Base-by-base conservation (phyloP, 2,888 invertebrate genomes). In the Noctua comes region DNA sequence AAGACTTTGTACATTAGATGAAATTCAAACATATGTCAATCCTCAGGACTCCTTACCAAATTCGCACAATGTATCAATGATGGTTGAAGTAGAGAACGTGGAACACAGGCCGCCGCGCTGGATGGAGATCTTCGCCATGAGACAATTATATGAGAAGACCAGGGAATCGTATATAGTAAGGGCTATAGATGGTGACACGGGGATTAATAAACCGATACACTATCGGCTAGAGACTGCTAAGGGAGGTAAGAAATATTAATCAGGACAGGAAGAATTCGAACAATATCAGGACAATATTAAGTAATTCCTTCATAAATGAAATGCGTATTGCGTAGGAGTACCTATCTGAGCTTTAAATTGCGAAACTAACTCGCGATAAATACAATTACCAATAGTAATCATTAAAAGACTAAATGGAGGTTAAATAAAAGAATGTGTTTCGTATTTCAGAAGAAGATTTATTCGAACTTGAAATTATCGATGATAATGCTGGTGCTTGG, bases 111-210 rank as follows among this genome's bases (percentile, higher is more conserved):
- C 96, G 0, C 98, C 98, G 10, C 94, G 95, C n/a, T 98, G 97
- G 97, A 93, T 96, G 31, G 95, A 95, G 86, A 96, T 97, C 80
- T 97, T 97, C 80, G 96, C 97, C 0, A 97, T 97, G 5, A 95
- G 97, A 87, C 96, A 96, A 90, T 97, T 97, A 81, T 90, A 96
- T 21, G 98, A 98, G 93, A 97, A 97, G 88, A 92, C 93, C 0
- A 43, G 75, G 1, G 93, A 92, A 85, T 85, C 86, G 31, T 97
- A 97, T 90, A 87, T 87, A 4, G 96, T 97, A 1, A 89, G 92
- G 40, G 98, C 98, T 10, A 96, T 97, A 36, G 98, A 98, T 89
- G 98, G 97, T 1, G 98, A 98, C 91, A 97, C 97, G 1, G 97
- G 97, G 46, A 96, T 98, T 74, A 93, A 97, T 87, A 96, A 95